Conservation (phyloP, 2,113 vertebrate species). For the Nothoprocta perdicaria region DNA sequence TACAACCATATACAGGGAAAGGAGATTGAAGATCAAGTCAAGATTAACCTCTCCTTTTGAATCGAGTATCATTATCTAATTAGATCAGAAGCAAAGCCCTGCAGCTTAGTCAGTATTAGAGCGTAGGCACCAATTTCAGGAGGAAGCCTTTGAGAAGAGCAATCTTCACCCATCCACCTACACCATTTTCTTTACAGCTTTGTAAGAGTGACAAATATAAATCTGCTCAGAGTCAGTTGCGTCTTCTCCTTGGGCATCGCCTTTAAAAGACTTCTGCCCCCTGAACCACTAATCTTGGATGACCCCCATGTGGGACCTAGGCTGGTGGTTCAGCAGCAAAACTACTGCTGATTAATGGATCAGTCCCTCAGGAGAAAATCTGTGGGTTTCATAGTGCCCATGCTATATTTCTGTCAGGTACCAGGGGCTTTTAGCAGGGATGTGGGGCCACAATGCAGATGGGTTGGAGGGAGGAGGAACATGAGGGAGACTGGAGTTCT, state of each 20-base stretch:
- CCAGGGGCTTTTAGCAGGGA: not conserved
- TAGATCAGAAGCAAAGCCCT: slow-evolving; percentile 65
- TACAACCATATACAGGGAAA: slow-evolving; percentile 45
- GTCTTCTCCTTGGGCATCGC: not conserved
- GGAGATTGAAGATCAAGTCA: slow-evolving; percentile 25
- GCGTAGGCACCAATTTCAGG: slow-evolving; percentile 66
- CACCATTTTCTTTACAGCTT: slow-evolving; percentile 38
- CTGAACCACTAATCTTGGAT: accelerated
- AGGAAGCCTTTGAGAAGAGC: slow-evolving; percentile 63
- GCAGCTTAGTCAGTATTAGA: slow-evolving; percentile 68
- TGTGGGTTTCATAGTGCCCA: not conserved
- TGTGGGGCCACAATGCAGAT: not conserved
- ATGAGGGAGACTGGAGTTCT: not conserved
- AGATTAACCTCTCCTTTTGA: slow-evolving; percentile 68
- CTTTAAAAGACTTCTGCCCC: not conserved
- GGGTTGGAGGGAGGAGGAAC: not conserved
- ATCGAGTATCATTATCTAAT: slow-evolving; percentile 63
- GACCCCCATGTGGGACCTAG: accelerated
- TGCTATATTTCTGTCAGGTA: not conserved
- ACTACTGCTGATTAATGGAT: not conserved
- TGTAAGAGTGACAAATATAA: slow-evolving; percentile 39
- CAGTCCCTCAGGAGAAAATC: not conserved
- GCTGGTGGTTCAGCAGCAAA: not conserved
- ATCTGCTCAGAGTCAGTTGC: slow-evolving; percentile 5
- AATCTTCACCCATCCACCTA: slow-evolving; percentile 62